Evolutionary conservation across 2,113 vertebrate species (phyloP), one percentile per base, ranked within the genome.

Genomic region (Hippocampus comes): DNA sequence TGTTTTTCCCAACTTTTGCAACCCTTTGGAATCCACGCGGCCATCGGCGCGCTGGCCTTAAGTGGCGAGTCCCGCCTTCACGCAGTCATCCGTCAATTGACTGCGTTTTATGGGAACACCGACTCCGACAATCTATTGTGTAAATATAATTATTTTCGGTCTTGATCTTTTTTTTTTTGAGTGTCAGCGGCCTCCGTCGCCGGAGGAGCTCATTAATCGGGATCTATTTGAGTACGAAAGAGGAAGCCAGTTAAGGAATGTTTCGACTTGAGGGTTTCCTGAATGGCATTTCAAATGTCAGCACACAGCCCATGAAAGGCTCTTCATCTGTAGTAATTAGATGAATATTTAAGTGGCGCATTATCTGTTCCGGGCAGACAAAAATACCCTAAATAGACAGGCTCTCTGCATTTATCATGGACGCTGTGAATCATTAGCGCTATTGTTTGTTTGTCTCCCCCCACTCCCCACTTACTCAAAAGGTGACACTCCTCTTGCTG

Each of bases 261-360:
- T 72, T 53, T 77, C 70, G 69, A 82, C 78, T 73, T 75, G 65
- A 82, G 75, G 75, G 83, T 84, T 89, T 81, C 78, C 79, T 80
- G 76, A 85, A 78, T 89, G 87, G 49, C 76, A 85, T 91, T 84
- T 89, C 70, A 89, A 89, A 89, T 89, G 87, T 87, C 88, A 87
- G 75, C 81, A 76, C 71, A 23, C 46, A 38, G 25, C 73, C 78
- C 61, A 79, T 79, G 80, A 76, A 84, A 74, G 74, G 69, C 84
- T 73, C 78, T 68, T 84, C 84, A 80, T 86, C 74, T 87, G 67
- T 63, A 76, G 78, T 84, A 88, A 91, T 89, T 89, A 82, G 74
- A 83, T 88, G 87, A 85, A 89, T 89, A 89, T 89, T 91, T 89
- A 91, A 88, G 81, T 67, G 81, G 82, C 59, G 30, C 70, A 89